phyloP scores from a whole-genome alignment of 2,888 invertebrate species.

The Oxyscelio sp. region DNA sequence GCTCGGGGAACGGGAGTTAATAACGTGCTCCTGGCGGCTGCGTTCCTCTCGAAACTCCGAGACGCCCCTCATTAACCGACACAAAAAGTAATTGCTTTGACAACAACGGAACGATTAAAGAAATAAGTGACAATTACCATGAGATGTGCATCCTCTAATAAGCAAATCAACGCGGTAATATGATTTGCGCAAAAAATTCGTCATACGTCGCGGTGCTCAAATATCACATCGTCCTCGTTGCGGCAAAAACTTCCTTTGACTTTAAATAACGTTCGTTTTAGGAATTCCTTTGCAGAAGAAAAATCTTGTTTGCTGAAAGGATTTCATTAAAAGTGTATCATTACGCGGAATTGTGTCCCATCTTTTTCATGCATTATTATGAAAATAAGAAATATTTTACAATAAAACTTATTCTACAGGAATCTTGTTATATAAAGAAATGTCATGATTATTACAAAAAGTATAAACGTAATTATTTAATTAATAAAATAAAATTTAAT shows the following conservation, averaged over 20 bases:
- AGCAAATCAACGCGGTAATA: slow-evolving; percentile 38
- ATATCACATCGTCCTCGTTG: slow-evolving; percentile 45
- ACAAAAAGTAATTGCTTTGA: slow-evolving; percentile 21
- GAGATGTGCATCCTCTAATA: slow-evolving; percentile 22
- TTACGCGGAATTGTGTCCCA: slow-evolving; percentile 45
- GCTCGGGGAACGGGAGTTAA: background rate
- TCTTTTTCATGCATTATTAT: slow-evolving; percentile 51
- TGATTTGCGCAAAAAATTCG: slow-evolving; percentile 30
- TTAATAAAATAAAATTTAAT: too few relatives aligned
- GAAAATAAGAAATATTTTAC: too few relatives aligned
- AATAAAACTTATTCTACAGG: too few relatives aligned
- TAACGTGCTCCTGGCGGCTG: background rate
- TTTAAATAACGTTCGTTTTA: slow-evolving; percentile 51
- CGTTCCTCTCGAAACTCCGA: too few relatives aligned
- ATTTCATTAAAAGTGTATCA: slow-evolving; percentile 63
- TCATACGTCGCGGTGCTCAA: slow-evolving; percentile 45
- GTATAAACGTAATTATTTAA: too few relatives aligned
- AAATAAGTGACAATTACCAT: slow-evolving; percentile 48
- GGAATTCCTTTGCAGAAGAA: slow-evolving; percentile 39
- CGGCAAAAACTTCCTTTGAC: slow-evolving; percentile 56
- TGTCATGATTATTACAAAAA: too few relatives aligned
- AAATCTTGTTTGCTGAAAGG: slow-evolving; percentile 58
- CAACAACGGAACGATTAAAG: slow-evolving; percentile 23
- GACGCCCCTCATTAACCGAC: slow-evolving; percentile 21
- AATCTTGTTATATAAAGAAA: too few relatives aligned